Percentiles rank a stretch among this genome's conserved stretches.
Conservation (phyloP, 2,888 invertebrate genomes). For the Palloptera scutellata region DNA sequence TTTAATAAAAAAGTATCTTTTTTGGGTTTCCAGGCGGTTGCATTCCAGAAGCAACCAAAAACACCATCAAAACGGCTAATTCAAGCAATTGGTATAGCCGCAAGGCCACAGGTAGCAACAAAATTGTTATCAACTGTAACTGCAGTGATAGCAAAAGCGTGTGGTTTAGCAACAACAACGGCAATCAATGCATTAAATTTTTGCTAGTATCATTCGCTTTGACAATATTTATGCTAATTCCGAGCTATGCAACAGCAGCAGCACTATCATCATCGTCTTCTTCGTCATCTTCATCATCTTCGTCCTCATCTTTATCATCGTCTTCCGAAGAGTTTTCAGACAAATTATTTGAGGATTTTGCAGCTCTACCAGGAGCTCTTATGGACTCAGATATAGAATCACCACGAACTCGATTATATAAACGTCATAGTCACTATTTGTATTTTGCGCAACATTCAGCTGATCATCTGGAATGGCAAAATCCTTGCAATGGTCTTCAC, state of each 20-base stretch:
- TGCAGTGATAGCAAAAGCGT: too few species aligned
- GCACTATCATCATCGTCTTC: not conserved
- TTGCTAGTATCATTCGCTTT: slow-evolving; percentile 11
- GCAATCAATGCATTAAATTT: not conserved
- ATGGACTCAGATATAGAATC: too few species aligned
- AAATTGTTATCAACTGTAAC: too few species aligned
- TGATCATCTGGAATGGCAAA: slow-evolving; percentile 51
- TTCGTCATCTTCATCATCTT: too few species aligned
- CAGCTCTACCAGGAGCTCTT: not conserved
- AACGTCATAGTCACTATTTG: slow-evolving; percentile 44
- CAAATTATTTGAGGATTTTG: slow-evolving; percentile 20
- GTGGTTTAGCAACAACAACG: too few species aligned
- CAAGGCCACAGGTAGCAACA: too few species aligned
- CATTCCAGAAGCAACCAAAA: slow-evolving; percentile 38
- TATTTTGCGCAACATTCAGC: too few species aligned
- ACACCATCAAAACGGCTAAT: slow-evolving; percentile 39
- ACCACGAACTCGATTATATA: slow-evolving; percentile 40
- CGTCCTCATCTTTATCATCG: slow-evolving; percentile 1
- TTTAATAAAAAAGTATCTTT: too few species aligned
- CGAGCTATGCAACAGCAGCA: slow-evolving; percentile 11
- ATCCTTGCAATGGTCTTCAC: slow-evolving; percentile 56
- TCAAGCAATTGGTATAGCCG: not conserved
- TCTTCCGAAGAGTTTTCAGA: slow-evolving; percentile 24
- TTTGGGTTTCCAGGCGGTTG: slow-evolving; percentile 36
- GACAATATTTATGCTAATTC: slow-evolving; percentile 21